These are phyloP conservation scores for Idaea biselata DNA, from an alignment of 2,888 invertebrate genomes.

Conservation along the genomic window DNA sequence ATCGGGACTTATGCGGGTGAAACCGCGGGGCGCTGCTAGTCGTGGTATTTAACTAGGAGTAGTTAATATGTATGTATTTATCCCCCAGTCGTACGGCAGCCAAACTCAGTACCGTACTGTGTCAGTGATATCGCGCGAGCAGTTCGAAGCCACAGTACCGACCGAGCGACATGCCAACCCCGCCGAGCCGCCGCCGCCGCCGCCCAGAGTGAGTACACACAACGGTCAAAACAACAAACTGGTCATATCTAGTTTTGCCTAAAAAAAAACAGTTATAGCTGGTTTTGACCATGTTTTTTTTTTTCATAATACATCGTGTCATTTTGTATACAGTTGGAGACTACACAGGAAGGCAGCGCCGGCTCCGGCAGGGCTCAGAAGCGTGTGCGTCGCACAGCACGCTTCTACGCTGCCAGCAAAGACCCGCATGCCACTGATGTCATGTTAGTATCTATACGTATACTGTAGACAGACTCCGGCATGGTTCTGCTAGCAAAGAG, in stretches of 20 bases:
- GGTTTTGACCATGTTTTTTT: no score
- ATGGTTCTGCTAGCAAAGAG: no score
- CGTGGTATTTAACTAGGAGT: no score
- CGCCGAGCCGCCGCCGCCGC: constrained; percentile 89
- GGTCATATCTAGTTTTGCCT: no score
- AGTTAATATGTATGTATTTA: background rate
- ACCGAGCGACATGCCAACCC: constrained; percentile 85
- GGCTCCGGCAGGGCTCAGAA: constrained; percentile 40
- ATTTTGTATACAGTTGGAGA: background rate
- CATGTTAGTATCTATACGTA: constrained; percentile 50
- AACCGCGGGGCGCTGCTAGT: no score
- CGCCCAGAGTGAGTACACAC: constrained; percentile 59
- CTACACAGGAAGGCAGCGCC: constrained; percentile 32
- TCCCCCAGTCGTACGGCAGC: constrained; percentile 53
- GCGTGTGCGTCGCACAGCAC: constrained; percentile 83
- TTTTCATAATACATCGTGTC: background rate
- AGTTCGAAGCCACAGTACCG: constrained; percentile 89
- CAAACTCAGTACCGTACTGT: constrained; percentile 87
- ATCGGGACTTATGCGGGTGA: no score
- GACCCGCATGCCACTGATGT: constrained; percentile 82
- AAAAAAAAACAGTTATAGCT: no score
- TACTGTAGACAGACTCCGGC: no score
- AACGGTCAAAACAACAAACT: no score
- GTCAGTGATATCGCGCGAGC: constrained; percentile 92
- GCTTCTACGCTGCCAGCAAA: constrained; percentile 97